A percentile compares a stretch with the other conserved stretches of the same genome.
Conservation (phyloP, 2,113 vertebrate species). For the Reinhardtius hippoglossoides region DNA sequence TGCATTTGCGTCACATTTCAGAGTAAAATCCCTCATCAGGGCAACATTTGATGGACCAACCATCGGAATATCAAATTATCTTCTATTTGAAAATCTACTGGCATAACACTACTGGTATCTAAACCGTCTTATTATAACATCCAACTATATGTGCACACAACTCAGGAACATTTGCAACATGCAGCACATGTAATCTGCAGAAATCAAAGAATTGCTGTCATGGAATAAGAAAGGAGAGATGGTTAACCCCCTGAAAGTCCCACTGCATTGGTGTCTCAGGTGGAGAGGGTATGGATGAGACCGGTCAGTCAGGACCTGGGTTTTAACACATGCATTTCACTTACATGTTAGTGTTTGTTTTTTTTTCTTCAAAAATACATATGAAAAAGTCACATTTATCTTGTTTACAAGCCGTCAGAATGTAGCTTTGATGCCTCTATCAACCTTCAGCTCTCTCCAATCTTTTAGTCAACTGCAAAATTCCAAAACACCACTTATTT, state of each 20-base stretch:
- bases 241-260: constrained; percentile 7
- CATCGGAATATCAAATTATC: constrained; percentile 4
- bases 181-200: constrained; percentile 35
- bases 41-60: constrained; percentile 14
- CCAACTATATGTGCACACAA: constrained; percentile 26
- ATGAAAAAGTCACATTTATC: background rate
- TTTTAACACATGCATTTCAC: constrained; percentile 9
- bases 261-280: constrained; percentile 18
- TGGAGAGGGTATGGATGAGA: constrained; percentile 10
- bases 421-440: background rate
- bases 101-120: constrained; percentile 29
- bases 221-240: constrained; percentile 16
- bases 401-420: background rate
- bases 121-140: constrained; percentile 19
- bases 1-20: constrained; percentile 44
- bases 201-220: constrained; percentile 13
- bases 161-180: constrained; percentile 56
- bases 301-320: background rate
- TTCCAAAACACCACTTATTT: background rate
- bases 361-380: background rate
- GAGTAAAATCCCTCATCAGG: constrained; percentile 40
- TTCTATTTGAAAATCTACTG: constrained; percentile 29
- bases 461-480: background rate
- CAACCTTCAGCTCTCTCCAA: background rate
- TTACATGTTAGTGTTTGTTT: background rate